Percentiles rank a stretch among this genome's conserved stretches.
These are phyloP conservation scores for Bujurquina vittata DNA, from an alignment of 2,113 vertebrate species.

Conservation along the genomic window DNA sequence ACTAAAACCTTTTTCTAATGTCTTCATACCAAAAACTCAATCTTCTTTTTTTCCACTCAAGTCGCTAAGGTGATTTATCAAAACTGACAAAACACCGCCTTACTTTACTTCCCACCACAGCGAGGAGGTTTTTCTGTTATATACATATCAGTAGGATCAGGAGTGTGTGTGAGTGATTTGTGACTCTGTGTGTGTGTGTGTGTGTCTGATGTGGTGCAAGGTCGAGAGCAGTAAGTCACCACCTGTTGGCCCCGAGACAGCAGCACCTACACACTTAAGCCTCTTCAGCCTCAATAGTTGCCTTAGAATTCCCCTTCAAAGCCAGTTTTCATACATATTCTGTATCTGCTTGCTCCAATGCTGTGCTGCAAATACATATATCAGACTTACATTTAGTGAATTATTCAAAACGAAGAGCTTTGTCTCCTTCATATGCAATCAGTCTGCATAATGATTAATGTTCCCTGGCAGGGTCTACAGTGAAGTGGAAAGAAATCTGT, in stretches of 20 bases:
- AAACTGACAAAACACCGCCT: slow-evolving; percentile 18
- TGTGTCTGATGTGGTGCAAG: slow-evolving; percentile 1
- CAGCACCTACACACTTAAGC: slow-evolving; percentile 14
- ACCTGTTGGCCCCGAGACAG: slow-evolving; percentile 28
- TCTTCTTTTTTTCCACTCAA: background rate
- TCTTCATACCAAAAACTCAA: slow-evolving; percentile 18
- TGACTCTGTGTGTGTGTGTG: slow-evolving; percentile 3
- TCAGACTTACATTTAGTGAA: slow-evolving; percentile 7
- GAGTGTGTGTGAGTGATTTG: slow-evolving; percentile 15
- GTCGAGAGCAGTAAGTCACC: slow-evolving; percentile 37
- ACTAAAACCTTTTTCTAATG: background rate
- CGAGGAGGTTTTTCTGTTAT: slow-evolving; percentile 2
- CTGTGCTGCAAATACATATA: background rate
- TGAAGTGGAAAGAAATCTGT: background rate
- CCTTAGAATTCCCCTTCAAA: slow-evolving; percentile 35
- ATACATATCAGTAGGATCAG: slow-evolving; percentile 25
- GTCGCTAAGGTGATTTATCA: background rate
- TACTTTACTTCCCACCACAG: slow-evolving; percentile 21
- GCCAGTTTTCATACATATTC: background rate
- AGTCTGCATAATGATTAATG: slow-evolving; percentile 8
- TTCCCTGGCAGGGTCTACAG: background rate
- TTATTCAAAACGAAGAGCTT: slow-evolving; percentile 39
- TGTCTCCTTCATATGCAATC: slow-evolving; percentile 1
- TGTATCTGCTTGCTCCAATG: background rate
- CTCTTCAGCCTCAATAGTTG: slow-evolving; percentile 34